Evolutionary conservation across 2,888 invertebrate genomes (phyloP).

Genomic region (Torymus tubicola): DNA sequence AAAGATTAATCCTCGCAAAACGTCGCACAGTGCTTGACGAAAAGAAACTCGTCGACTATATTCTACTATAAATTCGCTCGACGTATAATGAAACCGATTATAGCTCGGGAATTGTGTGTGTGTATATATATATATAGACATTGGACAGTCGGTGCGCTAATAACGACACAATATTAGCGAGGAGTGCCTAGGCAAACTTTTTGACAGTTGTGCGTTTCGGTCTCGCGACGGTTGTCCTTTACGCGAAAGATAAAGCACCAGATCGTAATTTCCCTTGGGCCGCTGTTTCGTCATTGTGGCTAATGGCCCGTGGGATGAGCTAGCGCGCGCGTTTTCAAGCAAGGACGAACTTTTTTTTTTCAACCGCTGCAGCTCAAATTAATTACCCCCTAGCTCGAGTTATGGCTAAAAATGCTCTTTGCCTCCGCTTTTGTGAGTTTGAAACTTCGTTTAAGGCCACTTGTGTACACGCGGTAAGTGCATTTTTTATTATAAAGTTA

Average conservation of each 20-base stretch:
- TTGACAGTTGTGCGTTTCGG: not conserved
- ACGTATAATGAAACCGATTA: no score
- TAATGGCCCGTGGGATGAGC: constrained; percentile 56
- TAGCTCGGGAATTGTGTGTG: no score
- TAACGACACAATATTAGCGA: constrained; percentile 47
- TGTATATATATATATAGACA: no score
- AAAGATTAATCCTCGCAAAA: no score
- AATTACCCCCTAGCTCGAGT: constrained; percentile 30
- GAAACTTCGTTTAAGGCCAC: no score
- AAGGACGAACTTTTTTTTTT: not conserved
- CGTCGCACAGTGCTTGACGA: no score
- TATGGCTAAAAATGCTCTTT: constrained; percentile 22
- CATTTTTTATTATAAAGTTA: no score
- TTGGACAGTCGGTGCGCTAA: constrained; percentile 19
- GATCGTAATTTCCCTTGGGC: constrained; percentile 60
- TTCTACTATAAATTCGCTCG: no score
- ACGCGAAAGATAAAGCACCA: constrained; percentile 50
- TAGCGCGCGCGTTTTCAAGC: constrained; percentile 22
- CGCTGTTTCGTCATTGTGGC: constrained; percentile 58
- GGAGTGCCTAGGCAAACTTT: constrained; percentile 52
- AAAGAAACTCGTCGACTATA: no score
- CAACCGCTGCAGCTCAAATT: constrained; percentile 40
- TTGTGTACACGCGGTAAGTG: no score
- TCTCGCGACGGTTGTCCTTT: constrained; percentile 29
- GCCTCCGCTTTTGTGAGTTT: not conserved